These are phyloP conservation scores for Corythoichthys intestinalis DNA, from an alignment of 2,113 vertebrate genomes.

Conservation along the genomic window DNA sequence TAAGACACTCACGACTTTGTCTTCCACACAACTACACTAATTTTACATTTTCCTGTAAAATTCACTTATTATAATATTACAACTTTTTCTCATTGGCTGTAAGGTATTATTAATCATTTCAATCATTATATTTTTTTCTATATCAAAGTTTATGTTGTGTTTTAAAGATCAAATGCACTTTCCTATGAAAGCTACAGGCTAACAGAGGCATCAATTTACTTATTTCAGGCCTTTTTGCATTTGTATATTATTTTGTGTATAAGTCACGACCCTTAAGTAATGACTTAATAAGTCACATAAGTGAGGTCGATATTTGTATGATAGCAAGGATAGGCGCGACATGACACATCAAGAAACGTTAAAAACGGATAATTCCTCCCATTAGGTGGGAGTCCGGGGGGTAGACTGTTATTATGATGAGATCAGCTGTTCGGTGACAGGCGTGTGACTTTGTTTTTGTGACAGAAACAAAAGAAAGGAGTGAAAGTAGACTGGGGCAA, in stretches of 20 bases:
- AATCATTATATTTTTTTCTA: too few relatives aligned
- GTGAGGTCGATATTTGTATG: slow-evolving; percentile 16
- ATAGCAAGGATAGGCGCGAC: background rate
- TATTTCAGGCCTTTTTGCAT: background rate
- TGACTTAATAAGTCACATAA: background rate
- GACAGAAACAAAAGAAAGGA: slow-evolving; percentile 13
- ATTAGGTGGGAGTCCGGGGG: background rate
- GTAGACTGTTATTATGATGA: slow-evolving; percentile 4
- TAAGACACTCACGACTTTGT: too few relatives aligned
- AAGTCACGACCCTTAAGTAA: background rate
- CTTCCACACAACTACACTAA: too few relatives aligned
- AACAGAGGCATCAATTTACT: background rate
- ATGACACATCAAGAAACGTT: slow-evolving; percentile 20
- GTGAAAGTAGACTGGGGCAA: slow-evolving; percentile 29
- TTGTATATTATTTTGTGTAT: background rate
- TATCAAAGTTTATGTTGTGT: too few relatives aligned
- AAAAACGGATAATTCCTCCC: slow-evolving; percentile 9
- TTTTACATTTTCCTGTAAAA: too few relatives aligned
- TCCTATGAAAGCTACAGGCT: too few relatives aligned
- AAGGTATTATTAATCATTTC: too few relatives aligned
- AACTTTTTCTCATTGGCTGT: too few relatives aligned
- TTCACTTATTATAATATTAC: too few relatives aligned
- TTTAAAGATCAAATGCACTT: too few relatives aligned
- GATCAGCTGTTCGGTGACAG: slow-evolving; percentile 16
- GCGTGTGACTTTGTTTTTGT: slow-evolving; percentile 21